Evolutionary conservation across 2,797 vertebrate genomes (phyloP).

Genomic region (Macropodus opercularis): DNA sequence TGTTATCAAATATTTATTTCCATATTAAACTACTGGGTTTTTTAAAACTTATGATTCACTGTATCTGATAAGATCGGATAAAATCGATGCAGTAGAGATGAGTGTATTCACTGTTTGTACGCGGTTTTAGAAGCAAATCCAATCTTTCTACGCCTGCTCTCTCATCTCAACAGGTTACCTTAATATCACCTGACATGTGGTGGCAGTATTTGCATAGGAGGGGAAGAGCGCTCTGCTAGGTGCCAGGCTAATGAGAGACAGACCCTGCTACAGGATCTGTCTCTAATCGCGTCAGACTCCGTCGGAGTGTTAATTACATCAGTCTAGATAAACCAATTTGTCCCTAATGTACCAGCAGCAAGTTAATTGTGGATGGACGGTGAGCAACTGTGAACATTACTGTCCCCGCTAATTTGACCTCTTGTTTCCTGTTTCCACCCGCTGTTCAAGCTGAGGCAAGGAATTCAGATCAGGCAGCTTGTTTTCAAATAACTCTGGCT

Average conservation of each 20-base stretch:
- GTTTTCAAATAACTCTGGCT: conserved; percentile 26
- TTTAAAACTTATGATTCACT: conserved; percentile 27
- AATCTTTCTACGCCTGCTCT: background rate
- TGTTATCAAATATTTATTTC: conserved; percentile 78
- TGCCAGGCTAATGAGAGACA: conserved; percentile 33
- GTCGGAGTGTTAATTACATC: conserved; percentile 38
- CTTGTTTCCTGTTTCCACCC: conserved; percentile 3
- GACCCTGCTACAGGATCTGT: conserved; percentile 15
- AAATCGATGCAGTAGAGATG: too few species aligned
- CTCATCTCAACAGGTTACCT: conserved; percentile 1
- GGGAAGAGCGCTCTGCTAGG: conserved; percentile 6
- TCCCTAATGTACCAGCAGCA: conserved; percentile 13
- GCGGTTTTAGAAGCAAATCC: background rate
- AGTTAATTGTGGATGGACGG: conserved; percentile 18
- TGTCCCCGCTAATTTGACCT: conserved; percentile 19
- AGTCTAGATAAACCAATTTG: conserved; percentile 20
- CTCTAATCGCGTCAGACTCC: conserved; percentile 38
- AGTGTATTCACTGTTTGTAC: background rate
- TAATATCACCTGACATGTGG: conserved; percentile 16
- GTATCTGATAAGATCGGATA: too few species aligned
- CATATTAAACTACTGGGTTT: conserved; percentile 24
- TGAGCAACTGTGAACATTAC: conserved; percentile 28
- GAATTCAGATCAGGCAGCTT: conserved; percentile 19
- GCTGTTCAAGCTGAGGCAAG: background rate
- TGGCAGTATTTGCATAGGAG: conserved; percentile 15